These are phyloP conservation scores for Bombus turneri DNA, from an alignment of 1,140 invertebrate genomes.

Conservation along the genomic window DNA sequence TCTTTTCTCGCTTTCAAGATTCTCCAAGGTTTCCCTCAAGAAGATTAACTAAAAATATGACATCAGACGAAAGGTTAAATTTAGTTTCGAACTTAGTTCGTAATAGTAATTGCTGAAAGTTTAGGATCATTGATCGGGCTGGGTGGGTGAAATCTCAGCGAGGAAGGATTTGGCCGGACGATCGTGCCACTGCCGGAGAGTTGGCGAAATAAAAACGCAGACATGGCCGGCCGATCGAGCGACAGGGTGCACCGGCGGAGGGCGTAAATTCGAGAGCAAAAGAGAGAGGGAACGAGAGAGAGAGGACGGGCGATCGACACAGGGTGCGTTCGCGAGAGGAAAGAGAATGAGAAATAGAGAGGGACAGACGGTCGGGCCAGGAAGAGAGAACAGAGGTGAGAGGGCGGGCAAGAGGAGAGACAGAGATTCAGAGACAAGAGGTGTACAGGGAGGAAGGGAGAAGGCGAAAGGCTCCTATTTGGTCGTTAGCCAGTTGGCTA, in stretches of 20 bases:
- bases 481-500: constrained; percentile 83
- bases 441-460: constrained; percentile 51
- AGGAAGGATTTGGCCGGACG: constrained; percentile 47
- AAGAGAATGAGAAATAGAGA: constrained; percentile 37
- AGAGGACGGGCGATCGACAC: constrained; percentile 40
- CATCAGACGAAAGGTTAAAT: too few species aligned
- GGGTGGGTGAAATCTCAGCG: constrained; percentile 45
- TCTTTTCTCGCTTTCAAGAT: too few species aligned
- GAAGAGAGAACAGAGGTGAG: constrained; percentile 49
- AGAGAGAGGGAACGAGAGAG: constrained; percentile 36
- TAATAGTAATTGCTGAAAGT: background rate
- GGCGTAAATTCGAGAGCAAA: constrained; percentile 44
- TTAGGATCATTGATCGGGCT: background rate
- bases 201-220: constrained; percentile 58
- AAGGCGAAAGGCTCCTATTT: constrained; percentile 76
- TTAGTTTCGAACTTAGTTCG: background rate
- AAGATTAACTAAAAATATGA: background rate
- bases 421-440: constrained; percentile 53
- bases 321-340: constrained; percentile 28
- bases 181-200: constrained; percentile 58
- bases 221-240: constrained; percentile 54
- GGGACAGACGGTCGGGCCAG: constrained; percentile 34
- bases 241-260: constrained; percentile 44
- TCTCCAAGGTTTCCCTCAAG: background rate
- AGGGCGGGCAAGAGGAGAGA: constrained; percentile 29